Conservation (phyloP, 1,140 invertebrate genomes). For the Zaprionus ornatus region DNA sequence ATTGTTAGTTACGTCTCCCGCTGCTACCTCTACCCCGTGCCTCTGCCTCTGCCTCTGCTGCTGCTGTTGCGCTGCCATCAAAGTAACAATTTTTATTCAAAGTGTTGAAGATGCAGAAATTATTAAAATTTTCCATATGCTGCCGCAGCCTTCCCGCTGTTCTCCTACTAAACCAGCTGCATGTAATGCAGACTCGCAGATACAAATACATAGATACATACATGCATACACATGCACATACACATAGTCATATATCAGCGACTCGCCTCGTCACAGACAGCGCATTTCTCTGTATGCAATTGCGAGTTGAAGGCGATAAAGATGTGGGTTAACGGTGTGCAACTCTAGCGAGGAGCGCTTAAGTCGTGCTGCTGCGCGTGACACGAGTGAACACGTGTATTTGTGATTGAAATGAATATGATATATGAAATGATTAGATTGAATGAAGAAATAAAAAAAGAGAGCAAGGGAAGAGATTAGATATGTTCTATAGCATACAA, state of each 20-base stretch:
- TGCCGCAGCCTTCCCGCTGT: not conserved
- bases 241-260: slow-evolving; percentile 15
- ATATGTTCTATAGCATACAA: not conserved
- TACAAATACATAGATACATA: not conserved
- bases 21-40: slow-evolving; percentile 2
- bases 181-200: slow-evolving; percentile 25
- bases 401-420: not conserved
- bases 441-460: not conserved
- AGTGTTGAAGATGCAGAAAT: slow-evolving; percentile 79
- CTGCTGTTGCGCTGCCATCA: slow-evolving; percentile 48
- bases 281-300: slow-evolving; percentile 59
- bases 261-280: slow-evolving; percentile 51
- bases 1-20: slow-evolving; percentile 72
- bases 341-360: not conserved
- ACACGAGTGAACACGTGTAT: not conserved
- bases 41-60: slow-evolving; percentile 20
- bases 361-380: not conserved
- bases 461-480: not conserved
- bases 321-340: slow-evolving; percentile 26
- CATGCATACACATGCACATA: slow-evolving; percentile 16
- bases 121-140: slow-evolving; percentile 73
- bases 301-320: slow-evolving; percentile 31
- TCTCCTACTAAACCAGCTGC: not conserved
- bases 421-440: not conserved
- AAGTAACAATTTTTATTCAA: slow-evolving; percentile 81